These are phyloP conservation scores for Hecatera dysodea DNA, from an alignment of 2,888 invertebrate species.

Conservation along the genomic window DNA sequence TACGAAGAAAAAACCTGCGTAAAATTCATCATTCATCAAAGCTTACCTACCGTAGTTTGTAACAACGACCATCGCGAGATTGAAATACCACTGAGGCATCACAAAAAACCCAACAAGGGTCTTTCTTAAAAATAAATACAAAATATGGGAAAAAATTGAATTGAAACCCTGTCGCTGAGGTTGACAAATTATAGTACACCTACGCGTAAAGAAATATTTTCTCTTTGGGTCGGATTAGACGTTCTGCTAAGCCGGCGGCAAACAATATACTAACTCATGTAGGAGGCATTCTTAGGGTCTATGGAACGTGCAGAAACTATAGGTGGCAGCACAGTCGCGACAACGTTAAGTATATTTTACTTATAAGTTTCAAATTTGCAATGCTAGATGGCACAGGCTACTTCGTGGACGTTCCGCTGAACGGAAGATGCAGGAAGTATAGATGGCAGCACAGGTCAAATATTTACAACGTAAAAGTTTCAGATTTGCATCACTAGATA, in stretches of 20 bases:
- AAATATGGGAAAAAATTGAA: slow-evolving; percentile 47
- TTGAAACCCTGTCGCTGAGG: slow-evolving; percentile 37
- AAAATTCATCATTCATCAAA: slow-evolving; percentile 50
- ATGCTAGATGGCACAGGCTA: too few relatives aligned
- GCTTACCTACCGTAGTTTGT: slow-evolving; percentile 24
- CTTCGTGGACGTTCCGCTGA: too few relatives aligned
- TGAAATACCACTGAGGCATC: slow-evolving; percentile 45
- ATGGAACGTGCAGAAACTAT: too few relatives aligned
- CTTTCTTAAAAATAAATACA: slow-evolving; percentile 49
- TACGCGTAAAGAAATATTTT: slow-evolving; percentile 36
- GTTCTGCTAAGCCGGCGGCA: slow-evolving; percentile 9
- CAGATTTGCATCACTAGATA: too few relatives aligned
- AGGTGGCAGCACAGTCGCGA: too few relatives aligned
- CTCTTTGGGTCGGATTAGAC: slow-evolving; percentile 11
- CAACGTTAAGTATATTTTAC: too few relatives aligned
- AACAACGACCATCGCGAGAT: slow-evolving; percentile 35
- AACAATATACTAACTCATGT: slow-evolving; percentile 27
- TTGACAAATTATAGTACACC: slow-evolving; percentile 55
- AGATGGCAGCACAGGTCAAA: too few relatives aligned
- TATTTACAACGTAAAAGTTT: too few relatives aligned
- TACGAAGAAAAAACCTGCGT: not conserved
- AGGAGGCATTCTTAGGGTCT: slow-evolving; percentile 5
- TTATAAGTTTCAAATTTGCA: too few relatives aligned
- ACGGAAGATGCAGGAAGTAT: too few relatives aligned
- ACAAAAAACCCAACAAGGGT: slow-evolving; percentile 45